Conservation (phyloP, 2,113 vertebrate species). For the Percina caprodes region DNA sequence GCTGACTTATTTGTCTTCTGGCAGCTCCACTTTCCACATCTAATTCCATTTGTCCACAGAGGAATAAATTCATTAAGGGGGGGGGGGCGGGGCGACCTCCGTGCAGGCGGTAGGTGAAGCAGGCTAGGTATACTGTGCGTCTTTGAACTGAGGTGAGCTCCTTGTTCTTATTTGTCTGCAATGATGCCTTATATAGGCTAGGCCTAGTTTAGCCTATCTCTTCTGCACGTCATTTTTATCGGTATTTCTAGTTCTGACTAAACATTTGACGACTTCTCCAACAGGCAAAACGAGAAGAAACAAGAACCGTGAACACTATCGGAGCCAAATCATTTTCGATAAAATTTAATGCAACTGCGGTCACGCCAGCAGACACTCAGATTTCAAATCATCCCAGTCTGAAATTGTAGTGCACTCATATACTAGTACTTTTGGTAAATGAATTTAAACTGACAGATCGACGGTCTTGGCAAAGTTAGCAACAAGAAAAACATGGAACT, state of each 20-base stretch:
- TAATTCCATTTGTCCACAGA: constrained; percentile 27
- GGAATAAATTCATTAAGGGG: constrained; percentile 2
- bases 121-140: not conserved
- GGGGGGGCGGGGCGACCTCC: constrained; percentile 12
- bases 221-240: not conserved
- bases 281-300: not conserved
- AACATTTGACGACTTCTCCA: not conserved
- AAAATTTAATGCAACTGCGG: not conserved
- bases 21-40: not conserved
- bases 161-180: not conserved
- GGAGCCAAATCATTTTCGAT: not conserved
- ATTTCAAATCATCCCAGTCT: too few species aligned
- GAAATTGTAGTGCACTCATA: too few species aligned
- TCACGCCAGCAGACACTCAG: too few species aligned
- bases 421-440: too few species aligned
- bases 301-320: not conserved
- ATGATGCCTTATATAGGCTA: constrained; percentile 20
- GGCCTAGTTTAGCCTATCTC: too few species aligned
- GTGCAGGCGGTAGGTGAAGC: constrained; percentile 24
- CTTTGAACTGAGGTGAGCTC: constrained; percentile 63
- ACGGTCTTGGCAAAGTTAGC: too few species aligned
- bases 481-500: too few species aligned
- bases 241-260: not conserved
- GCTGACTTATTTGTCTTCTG: not conserved
- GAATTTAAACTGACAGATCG: too few species aligned